Conservation (phyloP, 2,888 invertebrate genomes). For the Apamea crenata region DNA sequence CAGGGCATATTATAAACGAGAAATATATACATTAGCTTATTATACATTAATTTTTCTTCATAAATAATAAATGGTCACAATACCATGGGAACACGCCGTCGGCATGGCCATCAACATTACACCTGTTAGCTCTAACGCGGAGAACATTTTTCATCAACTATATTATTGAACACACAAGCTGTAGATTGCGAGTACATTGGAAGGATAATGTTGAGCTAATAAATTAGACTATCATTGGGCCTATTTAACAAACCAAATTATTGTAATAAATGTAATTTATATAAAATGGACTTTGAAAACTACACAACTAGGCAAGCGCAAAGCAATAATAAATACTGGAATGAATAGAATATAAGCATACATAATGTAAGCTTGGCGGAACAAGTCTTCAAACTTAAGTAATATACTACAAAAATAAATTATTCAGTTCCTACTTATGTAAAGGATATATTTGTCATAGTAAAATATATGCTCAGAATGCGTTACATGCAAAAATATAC, state of each 20-base stretch:
- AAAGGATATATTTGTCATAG: constrained; percentile 24
- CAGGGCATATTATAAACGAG: constrained; percentile 9
- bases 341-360: constrained; percentile 58
- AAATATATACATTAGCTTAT: constrained; percentile 52
- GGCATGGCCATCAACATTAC: constrained; percentile 20
- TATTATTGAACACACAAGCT: constrained; percentile 60
- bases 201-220: constrained; percentile 71
- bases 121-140: constrained; percentile 18
- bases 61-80: constrained; percentile 1
- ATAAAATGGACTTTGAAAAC: constrained; percentile 45
- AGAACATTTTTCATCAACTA: constrained; percentile 23
- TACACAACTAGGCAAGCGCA: constrained; percentile 59
- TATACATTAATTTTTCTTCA: neutral
- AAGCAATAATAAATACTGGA: constrained; percentile 71
- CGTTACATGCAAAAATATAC: constrained; percentile 29
- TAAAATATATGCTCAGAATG: constrained; percentile 23
- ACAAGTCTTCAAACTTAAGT: constrained; percentile 10
- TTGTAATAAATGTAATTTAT: constrained; percentile 33
- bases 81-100: neutral
- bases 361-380: constrained; percentile 5
- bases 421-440: constrained; percentile 20
- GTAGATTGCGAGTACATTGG: constrained; percentile 54
- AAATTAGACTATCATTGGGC: constrained; percentile 51
- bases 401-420: constrained; percentile 40
- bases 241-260: constrained; percentile 34